Base-by-base conservation (phyloP, 2,888 invertebrate genomes). In the Serrognathus titanus region DNA sequence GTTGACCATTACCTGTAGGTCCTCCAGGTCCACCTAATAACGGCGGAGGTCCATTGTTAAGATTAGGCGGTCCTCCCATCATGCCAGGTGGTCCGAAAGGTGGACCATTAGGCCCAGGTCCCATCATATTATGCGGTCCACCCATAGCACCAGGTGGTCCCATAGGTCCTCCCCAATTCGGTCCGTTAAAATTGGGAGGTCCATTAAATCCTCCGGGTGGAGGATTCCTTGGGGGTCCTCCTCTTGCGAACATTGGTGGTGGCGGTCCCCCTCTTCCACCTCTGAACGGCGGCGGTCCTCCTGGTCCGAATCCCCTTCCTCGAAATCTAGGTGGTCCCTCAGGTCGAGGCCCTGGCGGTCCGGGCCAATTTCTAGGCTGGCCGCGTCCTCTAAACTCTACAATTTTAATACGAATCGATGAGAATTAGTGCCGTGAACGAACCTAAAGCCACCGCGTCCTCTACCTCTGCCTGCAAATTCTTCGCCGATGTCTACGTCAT, bases 81-180 rank as follows among this genome's bases (percentile, higher is more conserved):
- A 65, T 62, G 4, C 62, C 61, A 11, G 65, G 66, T 0, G 69
- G 71, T 36, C 69, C 82, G 58, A 80, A 82, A 3, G 64, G 63
- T 37, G 81, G 81, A 0, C 81, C 81, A 65, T 80, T 81, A n/a
- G 73, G 71, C 9, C 64, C 69, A 38, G 65, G 69, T 1, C 81
- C 82, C 82, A 82, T 82, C 79, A 83, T 79, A 60, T 80, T 81
- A 0, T 83, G 84, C 24, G 77, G 78, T 50, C 77, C 77, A 50
- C 71, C 71, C 61, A 73, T 68, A 1, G 81, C 80, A 0, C 82
- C 82, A 75, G 82, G 81, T 1, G 82, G 83, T 0, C 83, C 83
- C 5, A 81, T 81, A 0, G 83, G 82, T 1, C 83, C 83, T 10
- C 86, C 87, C 88, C 89, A 90, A 73, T 86, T 89, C 11, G 86